Percentiles rank a stretch among this genome's conserved stretches.
phyloP scores from a whole-genome alignment of 2,888 invertebrate genomes.

The Epinotia bilunana region DNA sequence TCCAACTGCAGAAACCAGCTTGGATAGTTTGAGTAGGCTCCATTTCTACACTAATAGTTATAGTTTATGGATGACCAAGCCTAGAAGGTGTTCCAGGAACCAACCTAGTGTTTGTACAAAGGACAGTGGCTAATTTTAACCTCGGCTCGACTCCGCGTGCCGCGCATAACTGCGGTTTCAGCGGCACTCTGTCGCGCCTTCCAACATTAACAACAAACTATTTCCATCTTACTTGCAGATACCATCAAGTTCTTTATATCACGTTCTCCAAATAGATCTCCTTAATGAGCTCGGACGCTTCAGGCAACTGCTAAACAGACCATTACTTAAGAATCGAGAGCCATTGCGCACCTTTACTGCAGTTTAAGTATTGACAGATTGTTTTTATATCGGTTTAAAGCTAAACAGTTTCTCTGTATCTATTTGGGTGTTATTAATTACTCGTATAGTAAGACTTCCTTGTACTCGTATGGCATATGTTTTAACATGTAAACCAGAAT shows the following conservation, averaged over 20 bases:
- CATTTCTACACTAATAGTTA: background rate
- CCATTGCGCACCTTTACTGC: constrained; percentile 37
- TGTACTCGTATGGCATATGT: constrained; percentile 19
- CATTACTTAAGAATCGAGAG: constrained; percentile 34
- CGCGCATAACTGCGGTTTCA: constrained; percentile 59
- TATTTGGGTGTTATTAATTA: constrained; percentile 19
- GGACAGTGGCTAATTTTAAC: constrained; percentile 71
- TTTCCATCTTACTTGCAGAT: constrained; percentile 25
- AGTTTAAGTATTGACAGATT: constrained; percentile 38
- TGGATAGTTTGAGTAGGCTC: background rate
- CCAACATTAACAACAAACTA: constrained; percentile 35
- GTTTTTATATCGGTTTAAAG: constrained; percentile 31
- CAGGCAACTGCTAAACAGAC: constrained; percentile 32
- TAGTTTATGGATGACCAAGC: background rate
- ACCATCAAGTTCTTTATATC: constrained; percentile 27
- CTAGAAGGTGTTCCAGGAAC: constrained; percentile 59
- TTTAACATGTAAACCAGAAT: constrained; percentile 4
- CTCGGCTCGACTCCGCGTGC: constrained; percentile 63
- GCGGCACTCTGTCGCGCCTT: constrained; percentile 29
- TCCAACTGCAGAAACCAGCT: background rate
- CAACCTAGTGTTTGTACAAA: constrained; percentile 58
- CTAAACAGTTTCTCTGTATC: constrained; percentile 12
- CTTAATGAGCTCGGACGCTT: constrained; percentile 30
- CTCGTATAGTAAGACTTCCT: constrained; percentile 8
- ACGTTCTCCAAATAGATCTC: constrained; percentile 22